Evolutionary conservation across 2,113 vertebrate genomes (phyloP).

Genomic region (Dascyllus trimaculatus): DNA sequence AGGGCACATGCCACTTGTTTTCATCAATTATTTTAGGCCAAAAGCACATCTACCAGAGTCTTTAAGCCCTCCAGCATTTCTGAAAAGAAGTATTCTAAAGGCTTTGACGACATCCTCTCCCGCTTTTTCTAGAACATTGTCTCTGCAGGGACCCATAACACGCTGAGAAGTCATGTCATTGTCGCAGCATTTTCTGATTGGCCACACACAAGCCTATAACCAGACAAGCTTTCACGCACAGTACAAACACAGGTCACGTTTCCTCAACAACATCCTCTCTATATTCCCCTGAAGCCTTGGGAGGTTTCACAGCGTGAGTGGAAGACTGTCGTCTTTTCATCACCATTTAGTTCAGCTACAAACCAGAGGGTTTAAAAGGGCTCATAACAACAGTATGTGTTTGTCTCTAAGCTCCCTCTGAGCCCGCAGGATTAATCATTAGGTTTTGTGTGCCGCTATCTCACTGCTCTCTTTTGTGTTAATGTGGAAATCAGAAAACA

Average conservation of each 20-base stretch:
- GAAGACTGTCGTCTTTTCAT: constrained; percentile 3
- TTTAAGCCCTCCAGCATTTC: constrained; percentile 34
- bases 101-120: constrained; percentile 36
- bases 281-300: constrained; percentile 12
- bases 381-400: background rate
- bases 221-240: constrained; percentile 21
- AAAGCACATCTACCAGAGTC: constrained; percentile 34
- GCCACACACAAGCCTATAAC: constrained; percentile 23
- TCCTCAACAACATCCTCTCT: constrained; percentile 31
- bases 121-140: constrained; percentile 20
- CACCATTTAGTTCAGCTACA: constrained; percentile 28
- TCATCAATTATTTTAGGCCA: constrained; percentile 30
- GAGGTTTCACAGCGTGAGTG: constrained; percentile 9
- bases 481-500: background rate
- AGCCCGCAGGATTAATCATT: constrained; percentile 14
- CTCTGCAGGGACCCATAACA: constrained; percentile 47
- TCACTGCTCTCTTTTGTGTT: background rate
- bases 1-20: constrained; percentile 13
- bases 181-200: constrained; percentile 55
- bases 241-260: constrained; percentile 26
- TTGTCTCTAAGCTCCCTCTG: background rate
- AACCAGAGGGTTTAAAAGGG: constrained; percentile 10
- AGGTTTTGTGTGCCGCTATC: background rate
- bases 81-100: constrained; percentile 34
- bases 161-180: constrained; percentile 50